Evolutionary conservation across 2,888 invertebrate genomes (phyloP).

Genomic region (Rotaria socialis): DNA sequence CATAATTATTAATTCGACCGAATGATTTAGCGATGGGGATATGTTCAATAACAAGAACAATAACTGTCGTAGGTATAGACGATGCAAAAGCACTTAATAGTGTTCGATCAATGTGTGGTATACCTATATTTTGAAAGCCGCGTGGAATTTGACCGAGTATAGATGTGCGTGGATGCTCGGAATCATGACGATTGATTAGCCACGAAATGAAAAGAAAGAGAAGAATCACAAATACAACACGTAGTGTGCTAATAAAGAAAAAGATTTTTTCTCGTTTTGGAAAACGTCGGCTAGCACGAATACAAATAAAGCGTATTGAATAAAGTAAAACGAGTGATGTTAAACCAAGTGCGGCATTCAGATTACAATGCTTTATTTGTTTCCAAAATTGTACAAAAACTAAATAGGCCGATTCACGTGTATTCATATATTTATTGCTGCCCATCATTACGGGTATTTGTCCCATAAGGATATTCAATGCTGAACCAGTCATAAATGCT

Average conservation of each 20-base stretch:
- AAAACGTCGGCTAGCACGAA: not conserved
- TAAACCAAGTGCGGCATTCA: not conserved
- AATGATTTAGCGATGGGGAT: slow-evolving; percentile 1
- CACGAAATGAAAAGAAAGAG: not conserved
- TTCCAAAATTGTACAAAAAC: not conserved
- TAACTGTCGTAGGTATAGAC: not conserved
- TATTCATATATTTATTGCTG: not conserved
- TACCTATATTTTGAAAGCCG: not conserved
- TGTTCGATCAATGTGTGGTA: not conserved
- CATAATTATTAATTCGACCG: not conserved
- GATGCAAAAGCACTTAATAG: not conserved
- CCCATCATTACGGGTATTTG: slow-evolving; percentile 50
- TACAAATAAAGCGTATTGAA: not conserved
- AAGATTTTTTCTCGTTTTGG: not conserved
- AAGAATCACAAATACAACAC: not conserved
- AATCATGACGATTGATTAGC: not conserved
- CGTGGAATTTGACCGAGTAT: not conserved
- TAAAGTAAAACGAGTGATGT: not conserved
- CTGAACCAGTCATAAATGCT: slow-evolving; percentile 59
- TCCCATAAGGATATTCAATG: slow-evolving; percentile 56
- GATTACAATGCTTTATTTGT: not conserved
- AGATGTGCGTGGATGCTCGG: not conserved
- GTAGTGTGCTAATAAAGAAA: not conserved
- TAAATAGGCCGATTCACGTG: not conserved
- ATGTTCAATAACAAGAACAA: slow-evolving; percentile 6